A percentile compares a stretch with the other conserved stretches of the same genome.
These are phyloP conservation scores for Sarcophaga subvicina DNA, from an alignment of 2,888 invertebrate species.

Conservation along the genomic window DNA sequence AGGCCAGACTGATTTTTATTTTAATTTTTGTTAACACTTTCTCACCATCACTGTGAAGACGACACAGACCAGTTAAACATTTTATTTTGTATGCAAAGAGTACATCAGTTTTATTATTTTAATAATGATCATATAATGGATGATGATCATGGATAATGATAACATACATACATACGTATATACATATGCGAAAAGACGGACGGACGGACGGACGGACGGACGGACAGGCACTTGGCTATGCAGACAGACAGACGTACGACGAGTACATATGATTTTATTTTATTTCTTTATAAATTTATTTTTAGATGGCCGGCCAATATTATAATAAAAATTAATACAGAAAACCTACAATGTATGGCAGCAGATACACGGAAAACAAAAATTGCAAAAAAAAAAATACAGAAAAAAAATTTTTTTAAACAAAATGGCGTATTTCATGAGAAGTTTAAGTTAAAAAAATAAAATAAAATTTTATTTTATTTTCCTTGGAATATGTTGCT, in stretches of 20 bases:
- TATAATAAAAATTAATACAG: conserved; percentile 23
- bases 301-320: conserved; percentile 56
- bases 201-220: not conserved
- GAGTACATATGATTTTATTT: no score
- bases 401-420: not conserved
- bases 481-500: conserved; percentile 65
- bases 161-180: no score
- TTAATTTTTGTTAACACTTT: conserved; percentile 45
- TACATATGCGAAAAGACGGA: no score
- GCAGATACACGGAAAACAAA: conserved; percentile 43
- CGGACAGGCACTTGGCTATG: not conserved
- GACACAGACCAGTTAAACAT: not conserved
- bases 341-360: conserved; percentile 61
- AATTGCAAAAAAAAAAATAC: not conserved
- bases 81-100: conserved; percentile 64
- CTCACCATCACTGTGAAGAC: conserved; percentile 31
- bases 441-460: conserved; percentile 24
- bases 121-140: conserved; percentile 44
- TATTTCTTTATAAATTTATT: not conserved
- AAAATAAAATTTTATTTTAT: conserved; percentile 39
- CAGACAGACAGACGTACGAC: not conserved
- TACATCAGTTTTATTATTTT: conserved; percentile 59
- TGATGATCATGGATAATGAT: conserved; percentile 18
- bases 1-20: conserved; percentile 54
- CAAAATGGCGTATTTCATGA: conserved; percentile 68